phyloP scores from a whole-genome alignment of 2,113 vertebrate species.

The Propithecus coquereli region DNA sequence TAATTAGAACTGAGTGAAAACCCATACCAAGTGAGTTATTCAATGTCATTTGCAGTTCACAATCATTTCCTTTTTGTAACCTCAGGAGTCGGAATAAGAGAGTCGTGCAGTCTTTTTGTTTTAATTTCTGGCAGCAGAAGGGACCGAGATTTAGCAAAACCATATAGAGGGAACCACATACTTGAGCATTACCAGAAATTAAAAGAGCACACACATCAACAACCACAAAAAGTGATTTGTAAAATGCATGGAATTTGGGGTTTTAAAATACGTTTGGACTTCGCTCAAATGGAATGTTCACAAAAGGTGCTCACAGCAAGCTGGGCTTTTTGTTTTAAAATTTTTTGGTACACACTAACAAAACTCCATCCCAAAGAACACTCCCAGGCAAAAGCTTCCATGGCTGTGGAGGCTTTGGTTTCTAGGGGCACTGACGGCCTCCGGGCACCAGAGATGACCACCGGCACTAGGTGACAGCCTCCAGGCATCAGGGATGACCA shows the following conservation, averaged over 20 bases:
- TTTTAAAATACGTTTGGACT: conserved; percentile 58
- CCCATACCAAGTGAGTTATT: conserved; percentile 70
- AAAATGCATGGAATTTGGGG: conserved; percentile 59
- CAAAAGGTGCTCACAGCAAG: conserved; percentile 50
- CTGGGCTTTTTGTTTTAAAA: conserved; percentile 21
- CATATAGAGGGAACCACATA: conserved; percentile 45
- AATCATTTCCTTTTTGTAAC: conserved; percentile 58
- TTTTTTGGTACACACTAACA: not conserved
- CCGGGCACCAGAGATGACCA: not conserved
- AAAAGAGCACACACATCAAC: conserved; percentile 65
- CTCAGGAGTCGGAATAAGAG: conserved; percentile 63
- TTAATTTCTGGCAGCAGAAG: conserved; percentile 75
- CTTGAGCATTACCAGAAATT: conserved; percentile 57
- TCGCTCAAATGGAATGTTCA: conserved; percentile 9
- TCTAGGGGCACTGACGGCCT: not conserved
- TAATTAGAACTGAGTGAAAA: conserved; percentile 74
- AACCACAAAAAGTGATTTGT: conserved; percentile 72
- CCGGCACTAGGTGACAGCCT: no score
- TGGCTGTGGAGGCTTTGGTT: not conserved
- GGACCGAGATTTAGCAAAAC: conserved; percentile 56
- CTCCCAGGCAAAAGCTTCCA: not conserved
- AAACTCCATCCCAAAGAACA: not conserved
- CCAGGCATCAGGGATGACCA: no score
- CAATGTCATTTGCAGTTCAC: conserved; percentile 67
- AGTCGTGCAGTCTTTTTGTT: conserved; percentile 70